Conservation (phyloP, 2,888 invertebrate species). For the Chirona hameri region DNA sequence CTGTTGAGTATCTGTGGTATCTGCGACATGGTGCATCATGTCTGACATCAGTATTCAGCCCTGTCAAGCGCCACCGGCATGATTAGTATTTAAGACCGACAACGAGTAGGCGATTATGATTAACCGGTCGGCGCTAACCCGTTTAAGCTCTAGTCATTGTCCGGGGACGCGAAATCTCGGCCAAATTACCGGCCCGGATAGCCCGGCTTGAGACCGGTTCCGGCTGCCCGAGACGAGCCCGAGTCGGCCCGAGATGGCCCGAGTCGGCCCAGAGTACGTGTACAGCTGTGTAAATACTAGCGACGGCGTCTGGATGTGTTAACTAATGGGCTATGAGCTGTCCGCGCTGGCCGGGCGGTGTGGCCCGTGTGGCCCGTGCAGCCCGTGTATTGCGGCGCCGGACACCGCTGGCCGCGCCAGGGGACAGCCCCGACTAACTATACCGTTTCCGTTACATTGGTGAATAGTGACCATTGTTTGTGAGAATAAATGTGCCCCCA, state of each 20-base stretch:
- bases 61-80: not conserved
- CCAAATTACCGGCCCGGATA: not conserved
- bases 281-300: not conserved
- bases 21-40: not conserved
- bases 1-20: slow-evolving; percentile 4
- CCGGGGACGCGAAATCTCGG: not conserved
- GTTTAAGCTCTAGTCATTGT: slow-evolving; percentile 13
- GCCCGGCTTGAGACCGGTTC: not conserved
- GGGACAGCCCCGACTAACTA: not conserved
- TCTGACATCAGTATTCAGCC: not conserved
- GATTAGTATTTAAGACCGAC: slow-evolving; percentile 1
- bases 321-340: no score
- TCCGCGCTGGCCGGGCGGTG: no score
- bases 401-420: no score
- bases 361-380: no score
- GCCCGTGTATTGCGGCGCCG: no score
- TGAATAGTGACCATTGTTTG: slow-evolving; percentile 23
- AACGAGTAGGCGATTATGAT: not conserved
- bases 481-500: slow-evolving; percentile 22
- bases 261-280: not conserved
- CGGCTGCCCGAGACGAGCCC: no score
- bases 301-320: not conserved
- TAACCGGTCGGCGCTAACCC: not conserved
- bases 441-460: not conserved
- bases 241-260: not conserved